A percentile compares a stretch with the other conserved stretches of the same genome.
These are phyloP conservation scores for Gnatocerus cornutus DNA, from an alignment of 2,888 invertebrate species.

Conservation along the genomic window DNA sequence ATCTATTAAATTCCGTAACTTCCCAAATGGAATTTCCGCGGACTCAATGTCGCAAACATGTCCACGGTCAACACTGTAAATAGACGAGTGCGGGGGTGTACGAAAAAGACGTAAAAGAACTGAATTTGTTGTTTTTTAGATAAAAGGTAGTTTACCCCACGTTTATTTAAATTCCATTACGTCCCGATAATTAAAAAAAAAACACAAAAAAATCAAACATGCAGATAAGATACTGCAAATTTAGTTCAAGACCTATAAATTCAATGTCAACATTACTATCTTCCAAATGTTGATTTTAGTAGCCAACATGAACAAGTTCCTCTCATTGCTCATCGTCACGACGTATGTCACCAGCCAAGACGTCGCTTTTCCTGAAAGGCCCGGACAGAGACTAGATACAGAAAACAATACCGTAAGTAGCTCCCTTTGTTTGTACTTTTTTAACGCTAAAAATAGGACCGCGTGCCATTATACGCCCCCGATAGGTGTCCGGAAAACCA, in stretches of 20 bases:
- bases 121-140: too few species aligned
- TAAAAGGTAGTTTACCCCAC: not conserved
- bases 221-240: too few species aligned
- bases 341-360: slow-evolving; percentile 29
- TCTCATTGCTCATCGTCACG: slow-evolving; percentile 6
- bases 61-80: not conserved
- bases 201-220: too few species aligned
- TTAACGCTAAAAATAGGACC: slow-evolving; percentile 43
- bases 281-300: not conserved
- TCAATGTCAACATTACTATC: too few species aligned
- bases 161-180: not conserved
- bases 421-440: not conserved
- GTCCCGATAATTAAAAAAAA: not conserved
- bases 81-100: not conserved
- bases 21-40: too few species aligned
- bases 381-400: slow-evolving; percentile 53
- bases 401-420: slow-evolving; percentile 36
- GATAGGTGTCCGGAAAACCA: slow-evolving; percentile 78
- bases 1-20: too few species aligned
- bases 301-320: slow-evolving; percentile 22
- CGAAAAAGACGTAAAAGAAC: not conserved
- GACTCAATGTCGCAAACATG: too few species aligned
- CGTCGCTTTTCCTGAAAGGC: slow-evolving; percentile 53
- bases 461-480: slow-evolving; percentile 68
- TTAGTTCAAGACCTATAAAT: too few species aligned